Evolutionary conservation across 53 echinoderm and acorn worm species (phyloP).

Genomic region (Temnopleurus reevesii): DNA sequence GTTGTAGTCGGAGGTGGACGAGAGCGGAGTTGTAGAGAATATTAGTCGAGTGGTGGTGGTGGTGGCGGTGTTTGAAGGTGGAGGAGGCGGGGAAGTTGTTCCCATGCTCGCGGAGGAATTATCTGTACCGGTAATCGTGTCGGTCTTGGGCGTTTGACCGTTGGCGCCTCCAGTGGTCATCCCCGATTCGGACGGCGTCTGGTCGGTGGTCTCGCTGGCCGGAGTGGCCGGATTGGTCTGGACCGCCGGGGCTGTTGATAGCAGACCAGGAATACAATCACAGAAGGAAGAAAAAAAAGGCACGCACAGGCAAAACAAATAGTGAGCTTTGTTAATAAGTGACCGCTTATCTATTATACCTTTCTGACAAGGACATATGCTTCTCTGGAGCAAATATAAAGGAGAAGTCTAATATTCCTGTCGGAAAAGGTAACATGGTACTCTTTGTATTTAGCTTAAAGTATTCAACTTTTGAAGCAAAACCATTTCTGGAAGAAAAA

Average conservation of each 20-base stretch:
- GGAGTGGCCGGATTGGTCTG: slow-evolving; percentile 39
- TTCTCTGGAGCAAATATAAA: too few relatives aligned
- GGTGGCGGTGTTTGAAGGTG: neutral
- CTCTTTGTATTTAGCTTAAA: too few relatives aligned
- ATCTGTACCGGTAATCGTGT: neutral
- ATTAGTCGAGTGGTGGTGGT: neutral
- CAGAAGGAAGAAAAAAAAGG: slow-evolving; percentile 18
- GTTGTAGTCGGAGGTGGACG: neutral
- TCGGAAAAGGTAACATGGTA: too few relatives aligned
- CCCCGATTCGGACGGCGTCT: neutral
- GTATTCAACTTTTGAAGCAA: too few relatives aligned
- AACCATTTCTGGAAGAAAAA: too few relatives aligned
- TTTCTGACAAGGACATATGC: too few relatives aligned
- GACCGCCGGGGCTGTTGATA: slow-evolving; percentile 23
- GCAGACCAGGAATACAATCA: slow-evolving; percentile 28
- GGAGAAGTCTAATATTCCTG: too few relatives aligned
- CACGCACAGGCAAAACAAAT: slow-evolving; percentile 45
- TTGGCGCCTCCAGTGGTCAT: neutral
- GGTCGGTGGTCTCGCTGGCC: slow-evolving; percentile 32
- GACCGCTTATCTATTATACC: too few relatives aligned
- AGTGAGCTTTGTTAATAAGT: slow-evolving; percentile 47
- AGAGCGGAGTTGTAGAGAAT: neutral
- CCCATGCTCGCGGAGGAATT: slow-evolving; percentile 19
- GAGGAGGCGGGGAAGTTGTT: neutral
- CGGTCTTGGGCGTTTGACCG: slow-evolving; percentile 1